A percentile compares a stretch with the other conserved stretches of the same genome.
phyloP scores from a whole-genome alignment of 2,797 vertebrate species.

The Alcedo quadribrachys region DNA sequence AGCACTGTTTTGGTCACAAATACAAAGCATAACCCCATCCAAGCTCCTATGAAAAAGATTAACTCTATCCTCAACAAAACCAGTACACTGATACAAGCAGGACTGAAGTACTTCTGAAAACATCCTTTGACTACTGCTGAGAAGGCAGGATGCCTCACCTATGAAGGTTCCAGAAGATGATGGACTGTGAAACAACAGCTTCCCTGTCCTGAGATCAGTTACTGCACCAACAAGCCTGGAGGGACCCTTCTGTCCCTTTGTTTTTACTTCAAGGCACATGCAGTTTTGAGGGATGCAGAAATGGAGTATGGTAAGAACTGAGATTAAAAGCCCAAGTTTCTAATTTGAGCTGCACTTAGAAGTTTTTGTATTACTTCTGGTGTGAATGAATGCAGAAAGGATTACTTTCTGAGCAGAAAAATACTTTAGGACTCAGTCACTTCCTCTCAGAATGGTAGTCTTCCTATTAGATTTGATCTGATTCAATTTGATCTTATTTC shows the following conservation, averaged over 20 bases:
- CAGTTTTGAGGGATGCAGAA: neutral
- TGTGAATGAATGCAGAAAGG: neutral
- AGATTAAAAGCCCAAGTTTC: neutral
- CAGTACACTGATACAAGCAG: neutral
- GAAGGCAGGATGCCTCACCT: neutral
- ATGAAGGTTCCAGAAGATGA: neutral
- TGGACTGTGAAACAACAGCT: neutral
- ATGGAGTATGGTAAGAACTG: neutral
- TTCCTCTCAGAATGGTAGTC: neutral
- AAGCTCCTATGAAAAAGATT: neutral
- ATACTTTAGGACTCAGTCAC: neutral
- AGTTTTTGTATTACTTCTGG: neutral
- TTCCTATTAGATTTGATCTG: neutral
- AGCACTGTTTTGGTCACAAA: neutral
- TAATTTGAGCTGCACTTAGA: neutral
- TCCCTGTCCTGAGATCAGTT: neutral
- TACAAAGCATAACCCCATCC: neutral
- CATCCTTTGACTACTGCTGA: neutral
- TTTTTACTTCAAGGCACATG: neutral
- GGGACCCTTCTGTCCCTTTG: neutral
- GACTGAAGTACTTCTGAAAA: neutral
- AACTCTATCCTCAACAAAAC: neutral
- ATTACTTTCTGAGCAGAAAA: neutral
- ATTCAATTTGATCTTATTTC: neutral
- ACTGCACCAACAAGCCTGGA: neutral